Evolutionary conservation across 2,888 invertebrate genomes (phyloP), one percentile per base, ranked within the genome.

Genomic region (Rhingia rostrata): DNA sequence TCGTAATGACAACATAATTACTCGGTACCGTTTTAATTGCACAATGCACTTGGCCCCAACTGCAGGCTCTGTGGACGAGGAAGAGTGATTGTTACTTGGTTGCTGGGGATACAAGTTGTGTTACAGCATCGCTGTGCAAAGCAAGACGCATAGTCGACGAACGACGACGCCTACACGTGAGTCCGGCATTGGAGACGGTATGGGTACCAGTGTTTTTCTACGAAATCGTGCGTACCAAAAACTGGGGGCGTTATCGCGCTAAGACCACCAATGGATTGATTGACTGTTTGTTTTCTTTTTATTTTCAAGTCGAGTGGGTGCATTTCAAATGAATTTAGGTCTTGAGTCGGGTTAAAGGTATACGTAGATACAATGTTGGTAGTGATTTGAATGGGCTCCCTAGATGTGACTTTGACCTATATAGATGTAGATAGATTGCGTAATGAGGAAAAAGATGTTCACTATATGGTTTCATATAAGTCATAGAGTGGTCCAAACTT

Each of bases 1-100:
- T 75, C 84, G 84, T 84, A 84, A 84, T 84, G 84, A 84, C 84
- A 84, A 84, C 84, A 84, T 84, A 84, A 84, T 84, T 84, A 80
- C 80, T 84, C 37, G 84, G 75, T 84, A 84, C 84, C 84, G 84
- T 84, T 84, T 84, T 84, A 84, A 84, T 84, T 84, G 84, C 80
- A 84, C 79, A 74, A 80, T 84, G 80, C 80, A 80, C 80, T 80
- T 75, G 84, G 70, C 69, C 49, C 43, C 60, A 49, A 51, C 77
- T 35, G 35, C 12, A 43, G 39, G 35, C 45, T 47, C 53, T 47
- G 69, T 64, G 43, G 30, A 63, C 58, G 39, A 75, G 54, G 22
- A 77, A 82, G 82, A 82, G 56, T 82, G 81, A 82, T 82, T 70
- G 81, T 75, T 75, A 54, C 74, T 63, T 41, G 58, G 56, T 51